Conservation (phyloP, 1,140 invertebrate species). For the Macrosteles quadrilineatus region DNA sequence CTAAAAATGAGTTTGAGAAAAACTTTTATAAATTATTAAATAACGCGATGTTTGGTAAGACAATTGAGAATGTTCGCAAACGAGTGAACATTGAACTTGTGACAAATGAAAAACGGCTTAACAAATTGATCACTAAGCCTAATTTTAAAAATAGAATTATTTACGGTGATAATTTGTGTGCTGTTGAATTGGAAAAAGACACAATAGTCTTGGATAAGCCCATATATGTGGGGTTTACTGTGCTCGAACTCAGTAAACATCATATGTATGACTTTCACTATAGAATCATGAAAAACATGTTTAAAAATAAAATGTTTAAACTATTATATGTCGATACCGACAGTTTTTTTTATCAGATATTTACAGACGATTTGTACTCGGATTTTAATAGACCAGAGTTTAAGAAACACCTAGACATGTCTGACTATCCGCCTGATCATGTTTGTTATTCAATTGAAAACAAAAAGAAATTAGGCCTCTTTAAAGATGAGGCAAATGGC, state of each 20-base stretch:
- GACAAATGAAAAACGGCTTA: constrained; percentile 21
- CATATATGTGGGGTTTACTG: too few species aligned
- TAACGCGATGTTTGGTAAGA: constrained; percentile 53
- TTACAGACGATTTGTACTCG: neutral
- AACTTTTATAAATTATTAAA: constrained; percentile 54
- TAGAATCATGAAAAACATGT: too few species aligned
- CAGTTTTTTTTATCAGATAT: neutral
- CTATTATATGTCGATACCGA: neutral
- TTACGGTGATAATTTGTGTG: neutral
- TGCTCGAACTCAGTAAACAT: neutral
- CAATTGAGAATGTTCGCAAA: constrained; percentile 51
- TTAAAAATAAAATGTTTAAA: too few species aligned
- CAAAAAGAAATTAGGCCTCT: neutral
- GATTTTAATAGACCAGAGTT: too few species aligned
- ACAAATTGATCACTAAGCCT: neutral
- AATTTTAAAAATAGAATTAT: neutral
- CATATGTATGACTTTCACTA: neutral
- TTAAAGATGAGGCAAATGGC: neutral
- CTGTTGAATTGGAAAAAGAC: neutral
- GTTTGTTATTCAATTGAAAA: neutral
- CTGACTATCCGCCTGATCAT: neutral
- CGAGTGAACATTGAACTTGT: constrained; percentile 47
- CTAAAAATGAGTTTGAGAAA: constrained; percentile 51
- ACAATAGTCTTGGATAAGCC: neutral
- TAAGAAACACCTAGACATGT: neutral